Percentiles rank a stretch among this genome's conserved stretches.
phyloP scores from a whole-genome alignment of 2,113 vertebrate genomes.

The Agelaius phoeniceus region DNA sequence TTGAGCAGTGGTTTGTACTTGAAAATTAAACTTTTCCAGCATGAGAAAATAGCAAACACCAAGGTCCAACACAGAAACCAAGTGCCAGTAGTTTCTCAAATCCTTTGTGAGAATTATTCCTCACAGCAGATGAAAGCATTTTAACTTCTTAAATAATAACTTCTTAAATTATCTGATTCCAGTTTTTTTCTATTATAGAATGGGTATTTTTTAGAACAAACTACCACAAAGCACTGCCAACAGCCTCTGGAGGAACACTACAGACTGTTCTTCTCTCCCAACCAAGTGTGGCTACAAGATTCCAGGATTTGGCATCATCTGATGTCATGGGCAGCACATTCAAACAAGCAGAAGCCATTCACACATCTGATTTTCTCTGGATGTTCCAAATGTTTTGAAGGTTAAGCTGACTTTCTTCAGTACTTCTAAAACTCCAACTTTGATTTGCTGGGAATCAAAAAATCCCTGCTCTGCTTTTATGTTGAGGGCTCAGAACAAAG shows the following conservation, averaged over 20 bases:
- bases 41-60: neutral
- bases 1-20: neutral
- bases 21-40: neutral
- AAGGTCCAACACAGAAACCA: neutral
- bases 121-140: neutral
- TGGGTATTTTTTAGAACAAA: neutral
- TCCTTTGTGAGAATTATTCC: neutral
- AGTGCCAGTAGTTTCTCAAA: neutral
- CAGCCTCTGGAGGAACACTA: neutral
- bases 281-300: neutral
- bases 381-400: neutral
- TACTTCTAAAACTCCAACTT: neutral
- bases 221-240: neutral
- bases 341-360: neutral
- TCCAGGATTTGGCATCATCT: accelerated
- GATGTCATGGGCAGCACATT: neutral
- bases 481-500: neutral
- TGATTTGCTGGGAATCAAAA: neutral
- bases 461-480: neutral
- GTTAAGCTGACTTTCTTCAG: neutral
- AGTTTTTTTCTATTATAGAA: neutral
- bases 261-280: neutral
- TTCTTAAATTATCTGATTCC: neutral
- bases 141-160: neutral
- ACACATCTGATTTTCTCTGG: neutral